Conservation (phyloP, 2,797 vertebrate species). For the Neopelma chrysocephalum region DNA sequence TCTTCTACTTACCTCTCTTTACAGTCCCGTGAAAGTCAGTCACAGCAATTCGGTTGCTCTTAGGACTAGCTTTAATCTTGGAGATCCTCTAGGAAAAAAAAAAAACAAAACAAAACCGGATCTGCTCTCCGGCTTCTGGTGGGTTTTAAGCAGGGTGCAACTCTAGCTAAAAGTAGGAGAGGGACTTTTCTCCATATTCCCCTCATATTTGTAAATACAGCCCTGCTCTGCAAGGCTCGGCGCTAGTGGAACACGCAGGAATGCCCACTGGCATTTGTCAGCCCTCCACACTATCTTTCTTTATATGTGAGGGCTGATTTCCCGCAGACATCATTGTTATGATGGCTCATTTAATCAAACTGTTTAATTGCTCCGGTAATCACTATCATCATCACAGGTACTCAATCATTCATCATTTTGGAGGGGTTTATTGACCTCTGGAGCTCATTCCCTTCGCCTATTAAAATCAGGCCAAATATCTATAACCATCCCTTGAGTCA, state of each 20-base stretch:
- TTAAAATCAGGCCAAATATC: conserved; percentile 80
- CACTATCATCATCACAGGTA: conserved; percentile 85
- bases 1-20: conserved; percentile 78
- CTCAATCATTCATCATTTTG: conserved; percentile 85
- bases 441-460: conserved; percentile 81
- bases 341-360: conserved; percentile 93
- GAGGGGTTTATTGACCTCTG: conserved; percentile 90
- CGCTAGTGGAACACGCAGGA: conserved; percentile 78
- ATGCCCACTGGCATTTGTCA: conserved; percentile 88
- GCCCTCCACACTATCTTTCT: conserved; percentile 83
- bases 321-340: conserved; percentile 94
- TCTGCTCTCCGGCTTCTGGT: conserved; percentile 57
- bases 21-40: conserved; percentile 77
- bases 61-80: conserved; percentile 78
- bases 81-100: conserved; percentile 64
- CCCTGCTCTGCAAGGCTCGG: conserved; percentile 68
- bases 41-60: conserved; percentile 71
- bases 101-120: not conserved
- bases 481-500: conserved; percentile 55
- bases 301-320: conserved; percentile 83
- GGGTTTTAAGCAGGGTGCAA: conserved; percentile 73
- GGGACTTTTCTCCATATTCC: conserved; percentile 67
- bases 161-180: conserved; percentile 63
- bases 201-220: conserved; percentile 72
- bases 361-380: conserved; percentile 85